These are phyloP conservation scores for Pseudomyrmex gracilis DNA, from an alignment of 1,140 invertebrate species.

Conservation along the genomic window DNA sequence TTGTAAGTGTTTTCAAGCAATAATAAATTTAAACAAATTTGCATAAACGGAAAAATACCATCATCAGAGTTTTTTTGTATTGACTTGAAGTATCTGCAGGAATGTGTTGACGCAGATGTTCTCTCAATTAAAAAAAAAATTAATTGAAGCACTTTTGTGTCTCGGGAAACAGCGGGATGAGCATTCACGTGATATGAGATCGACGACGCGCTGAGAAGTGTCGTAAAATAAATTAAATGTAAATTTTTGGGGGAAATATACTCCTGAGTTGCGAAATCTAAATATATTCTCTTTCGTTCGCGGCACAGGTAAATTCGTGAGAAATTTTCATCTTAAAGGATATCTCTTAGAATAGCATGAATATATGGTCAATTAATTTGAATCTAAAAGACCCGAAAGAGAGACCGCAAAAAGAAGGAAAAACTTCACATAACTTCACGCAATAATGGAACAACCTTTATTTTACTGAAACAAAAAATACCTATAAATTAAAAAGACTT, in stretches of 20 bases:
- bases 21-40: not conserved
- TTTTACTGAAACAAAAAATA: not conserved
- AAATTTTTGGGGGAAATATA: not conserved
- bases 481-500: not conserved
- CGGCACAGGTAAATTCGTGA: not conserved
- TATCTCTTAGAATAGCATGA: not conserved
- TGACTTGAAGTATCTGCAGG: constrained; percentile 11
- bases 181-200: not conserved
- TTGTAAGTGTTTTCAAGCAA: no score
- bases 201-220: not conserved
- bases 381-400: no score
- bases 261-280: not conserved
- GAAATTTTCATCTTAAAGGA: constrained; percentile 22
- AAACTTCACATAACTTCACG: no score
- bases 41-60: constrained; percentile 11
- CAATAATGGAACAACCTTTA: not conserved
- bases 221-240: constrained; percentile 52
- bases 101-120: not conserved
- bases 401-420: no score
- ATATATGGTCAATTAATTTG: no score
- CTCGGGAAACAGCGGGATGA: not conserved
- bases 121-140: constrained; percentile 22
- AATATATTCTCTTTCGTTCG: constrained; percentile 8
- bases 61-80: not conserved
- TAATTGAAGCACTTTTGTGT: constrained; percentile 8